These are phyloP conservation scores for Tetraneura akinire DNA, from an alignment of 1,140 invertebrate species.

Conservation along the genomic window DNA sequence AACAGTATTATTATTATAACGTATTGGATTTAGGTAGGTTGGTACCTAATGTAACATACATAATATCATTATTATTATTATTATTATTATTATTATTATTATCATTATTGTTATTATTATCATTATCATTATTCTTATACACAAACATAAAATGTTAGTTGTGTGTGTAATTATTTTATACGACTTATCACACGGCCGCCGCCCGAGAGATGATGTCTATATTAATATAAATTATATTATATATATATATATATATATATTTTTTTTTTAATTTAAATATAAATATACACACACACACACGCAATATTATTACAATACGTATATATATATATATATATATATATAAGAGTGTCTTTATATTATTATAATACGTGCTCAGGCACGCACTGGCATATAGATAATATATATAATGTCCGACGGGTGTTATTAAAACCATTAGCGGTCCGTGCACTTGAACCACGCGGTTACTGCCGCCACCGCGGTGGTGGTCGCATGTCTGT, in stretches of 20 bases:
- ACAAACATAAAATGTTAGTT: not conserved
- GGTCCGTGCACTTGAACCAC: not conserved
- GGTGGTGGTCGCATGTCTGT: slow-evolving; percentile 12
- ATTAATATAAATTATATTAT: too few species aligned
- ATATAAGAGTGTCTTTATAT: too few species aligned
- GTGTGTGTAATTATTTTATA: slow-evolving; percentile 8
- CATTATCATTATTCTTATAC: not conserved
- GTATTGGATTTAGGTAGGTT: too few species aligned
- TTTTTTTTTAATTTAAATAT: too few species aligned
- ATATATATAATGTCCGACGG: slow-evolving; percentile 1
- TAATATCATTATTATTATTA: too few species aligned
- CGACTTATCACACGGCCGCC: not conserved
- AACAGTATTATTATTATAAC: too few species aligned
- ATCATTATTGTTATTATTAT: too few species aligned
- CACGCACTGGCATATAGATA: not conserved
- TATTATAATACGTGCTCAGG: not conserved
- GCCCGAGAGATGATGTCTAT: slow-evolving; percentile 35
- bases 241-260: too few species aligned
- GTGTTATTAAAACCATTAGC: slow-evolving; percentile 50
- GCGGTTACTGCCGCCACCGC: slow-evolving; percentile 14
- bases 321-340: too few species aligned
- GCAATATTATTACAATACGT: slow-evolving; percentile 4
- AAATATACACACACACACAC: too few species aligned
- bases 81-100: too few species aligned
- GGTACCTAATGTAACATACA: too few species aligned